Conservation (phyloP, 2,888 invertebrate genomes). For the Stenichneumon culpator region DNA sequence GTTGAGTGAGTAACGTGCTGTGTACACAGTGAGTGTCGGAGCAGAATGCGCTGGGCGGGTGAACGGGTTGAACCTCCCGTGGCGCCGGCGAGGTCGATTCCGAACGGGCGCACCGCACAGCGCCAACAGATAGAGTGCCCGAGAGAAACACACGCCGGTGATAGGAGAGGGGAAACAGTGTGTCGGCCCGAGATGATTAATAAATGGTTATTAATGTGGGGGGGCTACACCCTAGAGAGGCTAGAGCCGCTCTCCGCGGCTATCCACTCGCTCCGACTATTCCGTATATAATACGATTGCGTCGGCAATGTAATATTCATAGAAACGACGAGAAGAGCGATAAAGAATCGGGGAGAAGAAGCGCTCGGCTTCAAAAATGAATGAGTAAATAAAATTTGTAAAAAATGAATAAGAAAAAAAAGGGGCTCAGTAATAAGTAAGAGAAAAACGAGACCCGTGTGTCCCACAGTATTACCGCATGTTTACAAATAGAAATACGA, state of each 20-base stretch:
- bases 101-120: constrained; percentile 46
- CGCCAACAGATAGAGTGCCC: constrained; percentile 37
- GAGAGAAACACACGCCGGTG: constrained; percentile 14
- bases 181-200: constrained; percentile 65
- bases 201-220: constrained; percentile 69
- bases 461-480: constrained; percentile 43
- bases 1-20: constrained; percentile 50
- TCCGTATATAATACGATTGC: constrained; percentile 46
- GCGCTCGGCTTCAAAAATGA: constrained; percentile 1
- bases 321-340: neutral
- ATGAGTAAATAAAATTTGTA: neutral
- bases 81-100: constrained; percentile 68
- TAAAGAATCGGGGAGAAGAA: neutral
- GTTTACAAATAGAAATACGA: constrained; percentile 65
- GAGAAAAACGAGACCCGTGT: constrained; percentile 42
- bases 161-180: constrained; percentile 16
- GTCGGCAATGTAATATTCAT: constrained; percentile 36
- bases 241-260: constrained; percentile 32
- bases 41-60: constrained; percentile 63
- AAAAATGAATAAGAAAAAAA: constrained; percentile 10
- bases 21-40: constrained; percentile 56
- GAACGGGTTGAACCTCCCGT: constrained; percentile 69
- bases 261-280: constrained; percentile 14
- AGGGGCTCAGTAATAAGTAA: constrained; percentile 12
- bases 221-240: constrained; percentile 25